Conservation (phyloP, 2,797 vertebrate genomes). For the Melanotaenia maccullochi region DNA sequence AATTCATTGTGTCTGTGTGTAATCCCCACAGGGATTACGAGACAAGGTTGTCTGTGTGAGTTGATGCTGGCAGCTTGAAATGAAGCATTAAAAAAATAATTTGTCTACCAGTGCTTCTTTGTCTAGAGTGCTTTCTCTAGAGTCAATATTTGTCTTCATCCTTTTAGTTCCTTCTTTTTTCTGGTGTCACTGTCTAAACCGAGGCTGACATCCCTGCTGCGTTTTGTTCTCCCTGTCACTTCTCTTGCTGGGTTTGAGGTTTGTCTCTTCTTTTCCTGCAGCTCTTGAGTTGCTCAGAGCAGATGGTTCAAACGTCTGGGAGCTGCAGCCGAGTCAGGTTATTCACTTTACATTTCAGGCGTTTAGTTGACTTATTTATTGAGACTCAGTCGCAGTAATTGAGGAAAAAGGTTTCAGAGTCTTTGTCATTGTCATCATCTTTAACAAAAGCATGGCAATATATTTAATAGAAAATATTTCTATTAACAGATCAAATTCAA, state of each 20-base stretch:
- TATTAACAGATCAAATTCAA: neutral
- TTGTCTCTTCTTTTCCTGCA: slow-evolving; percentile 55
- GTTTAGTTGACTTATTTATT: slow-evolving; percentile 62
- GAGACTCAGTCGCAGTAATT: slow-evolving; percentile 41
- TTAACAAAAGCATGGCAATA: neutral
- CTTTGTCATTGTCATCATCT: slow-evolving; percentile 15
- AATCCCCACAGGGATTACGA: neutral
- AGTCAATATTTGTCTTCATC: slow-evolving; percentile 29
- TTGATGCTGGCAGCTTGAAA: slow-evolving; percentile 14
- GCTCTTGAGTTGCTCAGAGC: slow-evolving; percentile 60
- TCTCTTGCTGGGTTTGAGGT: slow-evolving; percentile 50
- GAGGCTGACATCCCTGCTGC: slow-evolving; percentile 48
- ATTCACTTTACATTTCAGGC: slow-evolving; percentile 66
- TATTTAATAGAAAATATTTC: neutral
- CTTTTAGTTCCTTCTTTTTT: slow-evolving; percentile 25
- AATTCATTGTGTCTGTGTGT: neutral
- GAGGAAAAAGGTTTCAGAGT: slow-evolving; percentile 21
- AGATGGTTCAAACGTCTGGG: slow-evolving; percentile 68
- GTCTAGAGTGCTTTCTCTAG: slow-evolving; percentile 1
- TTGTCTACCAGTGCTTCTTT: slow-evolving; percentile 50
- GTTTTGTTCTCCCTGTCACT: slow-evolving; percentile 59
- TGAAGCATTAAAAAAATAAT: slow-evolving; percentile 53
- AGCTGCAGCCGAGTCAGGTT: slow-evolving; percentile 64
- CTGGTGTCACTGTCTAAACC: slow-evolving; percentile 27
- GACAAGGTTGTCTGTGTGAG: neutral